A percentile compares a stretch with the other conserved stretches of the same genome.
Evolutionary conservation across 2,797 vertebrate species (phyloP).

Genomic region (Paguma larvata): DNA sequence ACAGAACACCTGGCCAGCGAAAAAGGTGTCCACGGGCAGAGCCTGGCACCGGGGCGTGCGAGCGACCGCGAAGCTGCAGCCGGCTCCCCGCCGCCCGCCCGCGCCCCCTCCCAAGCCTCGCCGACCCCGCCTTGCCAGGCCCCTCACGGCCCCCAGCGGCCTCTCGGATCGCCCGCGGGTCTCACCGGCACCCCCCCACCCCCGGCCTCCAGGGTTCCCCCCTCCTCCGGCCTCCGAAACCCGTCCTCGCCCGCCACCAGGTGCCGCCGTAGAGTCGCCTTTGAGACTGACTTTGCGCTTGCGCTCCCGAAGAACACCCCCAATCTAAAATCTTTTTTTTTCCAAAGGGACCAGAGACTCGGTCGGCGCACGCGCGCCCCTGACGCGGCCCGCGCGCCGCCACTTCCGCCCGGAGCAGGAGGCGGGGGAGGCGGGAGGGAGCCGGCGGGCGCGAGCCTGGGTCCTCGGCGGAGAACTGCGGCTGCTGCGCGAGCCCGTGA

Average conservation of each 20-base stretch:
- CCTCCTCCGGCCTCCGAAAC: rapidly evolving
- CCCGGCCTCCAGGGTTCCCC: rapidly evolving
- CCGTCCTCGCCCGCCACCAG: neutral
- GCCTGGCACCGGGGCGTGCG: neutral
- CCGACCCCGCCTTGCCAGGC: too few species aligned
- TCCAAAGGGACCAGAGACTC: neutral
- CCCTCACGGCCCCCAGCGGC: neutral
- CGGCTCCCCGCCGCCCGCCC: neutral
- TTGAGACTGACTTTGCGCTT: neutral
- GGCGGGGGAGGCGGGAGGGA: slow-evolving; percentile 61
- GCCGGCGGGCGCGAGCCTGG: slow-evolving; percentile 22
- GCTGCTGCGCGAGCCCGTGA: neutral
- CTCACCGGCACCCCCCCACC: neutral
- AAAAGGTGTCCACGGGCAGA: neutral
- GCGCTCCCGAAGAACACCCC: neutral
- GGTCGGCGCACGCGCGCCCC: slow-evolving; percentile 61
- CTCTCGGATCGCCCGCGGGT: neutral
- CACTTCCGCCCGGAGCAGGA: slow-evolving; percentile 74
- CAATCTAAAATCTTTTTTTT: neutral
- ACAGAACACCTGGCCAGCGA: rapidly evolving
- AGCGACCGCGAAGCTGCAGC: neutral
- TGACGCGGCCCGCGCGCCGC: slow-evolving; percentile 52
- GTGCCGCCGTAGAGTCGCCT: neutral
- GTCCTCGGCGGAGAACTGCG: neutral
- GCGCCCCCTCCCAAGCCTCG: neutral